Evolutionary conservation across 2,113 vertebrate species (phyloP), one percentile per base, ranked within the genome.

Genomic region (Fulmarus glacialis): DNA sequence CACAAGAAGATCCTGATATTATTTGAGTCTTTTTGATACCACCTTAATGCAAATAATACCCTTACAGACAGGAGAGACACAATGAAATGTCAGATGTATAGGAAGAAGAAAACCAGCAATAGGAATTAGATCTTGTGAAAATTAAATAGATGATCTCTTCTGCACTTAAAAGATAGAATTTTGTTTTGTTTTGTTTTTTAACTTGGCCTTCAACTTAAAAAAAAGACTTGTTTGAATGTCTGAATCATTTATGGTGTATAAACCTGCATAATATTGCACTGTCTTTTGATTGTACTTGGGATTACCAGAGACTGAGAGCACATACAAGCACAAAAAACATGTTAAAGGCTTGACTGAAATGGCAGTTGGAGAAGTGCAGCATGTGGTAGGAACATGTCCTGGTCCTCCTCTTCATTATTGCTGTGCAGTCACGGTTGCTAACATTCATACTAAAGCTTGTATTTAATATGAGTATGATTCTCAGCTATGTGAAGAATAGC

Each of bases 31-130:
- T 90, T 90, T 86, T 88, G 58, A 90, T 93, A 92, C 71, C 56
- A 89, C 77, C 83, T 95, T 91, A 89, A 75, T 89, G 86, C 86
- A 93, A 87, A 81, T 89, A 81, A 89, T 90, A 87, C 58, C 42
- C 52, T 82, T 90, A 55, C 42, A 93, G 56, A 60, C 71, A 70
- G 90, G 67, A 79, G 86, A 73, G 55, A 75, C 38, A 66, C n/a
- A 59, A 64, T 89, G 43, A 89, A 93, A 90, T 90, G 42, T 81
- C 75, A 89, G 47, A 90, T 55, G 23, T 81, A 71, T 92, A 59
- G 47, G 75, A 84, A 94, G 63, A 89, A 77, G 53, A 92, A 78
- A 93, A 75, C 7, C 40, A 88, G 75, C 94, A 90, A 90, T 60
- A 73, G 50, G 68, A 87, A 92, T 74, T 56, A 66, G 56, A 67